Base-by-base conservation (phyloP, 2,888 invertebrate species). In the Rotaria socialis region DNA sequence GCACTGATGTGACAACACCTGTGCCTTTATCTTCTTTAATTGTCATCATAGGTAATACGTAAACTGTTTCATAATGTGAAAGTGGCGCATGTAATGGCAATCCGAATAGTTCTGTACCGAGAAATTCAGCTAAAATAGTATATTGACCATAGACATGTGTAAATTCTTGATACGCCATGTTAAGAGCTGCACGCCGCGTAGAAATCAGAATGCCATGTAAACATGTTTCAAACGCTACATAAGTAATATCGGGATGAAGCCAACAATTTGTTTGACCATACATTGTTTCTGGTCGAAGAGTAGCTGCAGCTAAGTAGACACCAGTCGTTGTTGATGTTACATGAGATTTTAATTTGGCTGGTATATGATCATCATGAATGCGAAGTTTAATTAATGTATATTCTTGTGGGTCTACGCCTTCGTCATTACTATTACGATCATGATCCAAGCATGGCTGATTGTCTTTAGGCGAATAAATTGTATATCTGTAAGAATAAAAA, bases 391-490 rank as follows among this genome's bases (percentile, higher is more conserved):
- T 94, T 1, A 99, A 93, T 2, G 97, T 97, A 90, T 99, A 99
- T 91, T 99, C 99, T 91, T 97, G 97, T 0, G 97, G 96, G 0
- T 96, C 98, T 8, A 97, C 97, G 84, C 97, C 98, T 92, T 99
- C 99, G 0, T 99, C 99, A 4, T 94, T 93, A 74, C 95, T 35
- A 35, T 35, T 94, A 89, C 99, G 93, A 91, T 99, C 99, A 90
- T 99, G 99, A 91, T 99, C 99, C 99, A 99, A 99, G 90, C 99
- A 99, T 0, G 99, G 98, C 91, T 99, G 99, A 16, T 94, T 94
- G 92, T 99, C 99, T 89, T 95, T 94, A 0, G 97, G 96, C 0
- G 97, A 98, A 91, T 94, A 99, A 88, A 99, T 95, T 0, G 97
- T 96, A 90, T 97, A 95, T 87, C 92, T 75, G n/a, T 67, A 3